Evolutionary conservation across 1,140 invertebrate genomes (phyloP), one percentile per base, ranked within the genome.

Genomic region (Zaprionus kolodkinae): DNA sequence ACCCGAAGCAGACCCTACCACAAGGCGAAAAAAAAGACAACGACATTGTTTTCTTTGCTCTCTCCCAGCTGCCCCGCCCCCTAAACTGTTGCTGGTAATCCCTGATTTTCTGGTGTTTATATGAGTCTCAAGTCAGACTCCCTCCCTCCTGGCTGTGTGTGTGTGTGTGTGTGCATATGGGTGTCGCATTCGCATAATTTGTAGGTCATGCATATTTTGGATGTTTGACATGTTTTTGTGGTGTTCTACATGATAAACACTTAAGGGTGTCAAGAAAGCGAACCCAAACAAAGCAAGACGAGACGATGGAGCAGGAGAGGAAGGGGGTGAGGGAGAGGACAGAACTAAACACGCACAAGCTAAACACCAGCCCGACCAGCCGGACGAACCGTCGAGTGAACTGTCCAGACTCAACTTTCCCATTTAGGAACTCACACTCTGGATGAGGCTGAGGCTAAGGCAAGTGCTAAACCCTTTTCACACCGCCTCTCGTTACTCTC

Each of bases 201-300:
- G 87, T 90, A 77, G 77, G 78, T 90, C 80, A 88, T 81, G 66
- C 83, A 90, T 90, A 83, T 91, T 91, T 84, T 75, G 75, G 67
- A 91, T 91, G 88, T 91, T 87, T 84, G 80, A 84, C 87, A 91
- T 88, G 78, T 91, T 91, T 87, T 76, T 73, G 91, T 81, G 78
- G 68, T 79, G 78, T 87, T 91, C 84, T 72, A 91, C 87, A 88
- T 84, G 76, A 81, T 89, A 91, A 88, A 83, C 83, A 91, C 78
- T 84, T 84, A 80, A 89, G 85, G 85, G 81, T 88, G 84, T 70
- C 67, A 68, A 59, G 60, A 48, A 73, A 77, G 57, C 61, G 38
- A 50, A 43, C 11, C 43, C 21, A 15, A 55, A 35, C 50, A 48
- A 15, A 50, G 15, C 15, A 13, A 17, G 6, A 38, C 59, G 61